Percentiles rank a stretch among this genome's conserved stretches.
phyloP scores from a whole-genome alignment of 2,113 vertebrate genomes.

The Salvelinus fontinalis region DNA sequence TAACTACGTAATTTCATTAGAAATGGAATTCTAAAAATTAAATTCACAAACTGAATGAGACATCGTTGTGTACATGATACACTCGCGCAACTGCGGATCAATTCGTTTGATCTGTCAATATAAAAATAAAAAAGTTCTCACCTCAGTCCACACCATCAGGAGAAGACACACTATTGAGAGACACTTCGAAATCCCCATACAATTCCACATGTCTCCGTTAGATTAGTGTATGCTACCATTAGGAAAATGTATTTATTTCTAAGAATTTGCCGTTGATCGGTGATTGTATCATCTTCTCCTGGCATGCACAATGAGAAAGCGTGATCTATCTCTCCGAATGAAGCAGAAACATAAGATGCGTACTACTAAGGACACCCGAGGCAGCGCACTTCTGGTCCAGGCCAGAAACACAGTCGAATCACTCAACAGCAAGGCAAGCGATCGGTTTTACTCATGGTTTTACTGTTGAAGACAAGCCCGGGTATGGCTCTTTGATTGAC shows the following conservation, averaged over 20 bases:
- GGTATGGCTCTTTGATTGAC: constrained; percentile 47
- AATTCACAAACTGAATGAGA: constrained; percentile 4
- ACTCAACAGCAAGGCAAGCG: constrained; percentile 41
- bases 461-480: constrained; percentile 24
- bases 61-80: neutral
- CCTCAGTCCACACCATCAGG: constrained; percentile 66
- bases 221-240: constrained; percentile 57
- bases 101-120: neutral
- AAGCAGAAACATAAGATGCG: constrained; percentile 28
- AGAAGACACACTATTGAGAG: constrained; percentile 59
- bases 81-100: neutral
- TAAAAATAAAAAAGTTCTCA: constrained; percentile 47
- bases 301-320: constrained; percentile 35
- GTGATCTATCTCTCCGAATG: constrained; percentile 30
- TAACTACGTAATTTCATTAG: constrained; percentile 51
- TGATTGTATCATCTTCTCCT: constrained; percentile 44
- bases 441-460: constrained; percentile 27
- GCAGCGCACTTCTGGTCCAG: constrained; percentile 50
- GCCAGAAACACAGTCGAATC: constrained; percentile 46
- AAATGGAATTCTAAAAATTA: constrained; percentile 34
- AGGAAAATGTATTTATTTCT: constrained; percentile 39
- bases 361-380: constrained; percentile 30
- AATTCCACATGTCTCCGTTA: constrained; percentile 75
- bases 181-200: constrained; percentile 54
- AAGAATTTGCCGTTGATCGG: constrained; percentile 25